Base-by-base conservation (phyloP, 2,888 invertebrate genomes). In the Hyposoter didymator region DNA sequence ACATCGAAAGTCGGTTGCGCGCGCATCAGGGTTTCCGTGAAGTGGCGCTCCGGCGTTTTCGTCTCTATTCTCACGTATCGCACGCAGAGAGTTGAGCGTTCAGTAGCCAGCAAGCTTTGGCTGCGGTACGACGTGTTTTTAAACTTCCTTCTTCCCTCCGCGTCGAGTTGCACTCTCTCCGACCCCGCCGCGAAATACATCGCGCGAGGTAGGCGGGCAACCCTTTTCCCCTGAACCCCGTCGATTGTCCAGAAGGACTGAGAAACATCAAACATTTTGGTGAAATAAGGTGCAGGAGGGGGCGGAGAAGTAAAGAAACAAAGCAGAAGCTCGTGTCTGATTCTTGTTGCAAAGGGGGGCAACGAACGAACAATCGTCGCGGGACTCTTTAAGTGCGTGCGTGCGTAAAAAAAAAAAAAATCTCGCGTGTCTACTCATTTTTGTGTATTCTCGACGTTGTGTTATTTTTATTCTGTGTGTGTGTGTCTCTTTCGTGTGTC, bases 31-130 rank as follows among this genome's bases (percentile, higher is more conserved):
- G 32, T 39, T 45, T 52, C 52, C 35, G 45, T 67, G 49, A 32
- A 66, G 81, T 69, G 67, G 22, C 52, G 43, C 66, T 73, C 78
- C 59, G 59, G 28, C 28, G 28, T 72, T 28, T 64, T 73, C 67
- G 69, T 66, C 64, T 19, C 47, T 43, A 28, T 10, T 59, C 59
- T 59, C 59, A 14, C 28, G 14, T 28, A 12, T 28, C 14, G 7
- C 14, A 59, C 14, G 6, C 59, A 4, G 14, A 4, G 14, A 28
- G 55, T 22, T 32, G 66, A 49, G 70, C 39, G n/a, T 43, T 85
- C 59, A 92, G 92, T 92, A 90, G 92, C 91, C 91, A 91, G 88
- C 90, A 88, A 91, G 91, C 91, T 88, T 91, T 90, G 90, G 91
- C 89, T 89, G 90, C 90, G 90, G 87, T 83, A 82, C 88, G 91